These are phyloP conservation scores for Tamandua tetradactyla DNA, from an alignment of 2,797 vertebrate genomes.

Conservation along the genomic window DNA sequence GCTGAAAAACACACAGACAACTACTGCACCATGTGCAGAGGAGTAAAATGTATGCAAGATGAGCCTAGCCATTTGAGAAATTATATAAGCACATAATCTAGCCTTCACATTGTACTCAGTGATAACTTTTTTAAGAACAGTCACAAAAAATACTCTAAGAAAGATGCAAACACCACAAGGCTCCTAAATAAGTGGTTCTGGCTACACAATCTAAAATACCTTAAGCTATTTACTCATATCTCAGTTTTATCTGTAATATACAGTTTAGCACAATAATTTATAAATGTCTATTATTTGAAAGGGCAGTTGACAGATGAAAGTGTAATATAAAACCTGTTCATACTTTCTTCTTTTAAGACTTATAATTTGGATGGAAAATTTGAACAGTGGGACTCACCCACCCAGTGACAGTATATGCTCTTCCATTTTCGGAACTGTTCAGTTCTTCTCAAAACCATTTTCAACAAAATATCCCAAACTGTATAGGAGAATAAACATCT, in stretches of 20 bases:
- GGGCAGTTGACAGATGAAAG: background rate
- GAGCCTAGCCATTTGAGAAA: background rate
- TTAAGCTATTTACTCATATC: background rate
- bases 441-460: conserved; percentile 9
- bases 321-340: background rate
- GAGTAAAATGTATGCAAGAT: conserved; percentile 23
- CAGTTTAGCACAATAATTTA: background rate
- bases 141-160: background rate
- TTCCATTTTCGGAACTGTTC: conserved; percentile 12
- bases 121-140: background rate
- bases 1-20: conserved; percentile 34
- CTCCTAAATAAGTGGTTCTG: background rate
- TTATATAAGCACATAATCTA: background rate
- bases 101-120: background rate
- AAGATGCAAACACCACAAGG: background rate
- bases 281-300: background rate
- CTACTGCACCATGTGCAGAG: background rate
- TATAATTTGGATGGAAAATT: background rate
- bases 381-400: background rate
- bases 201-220: background rate
- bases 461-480: background rate
- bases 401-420: background rate
- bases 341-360: conserved; percentile 11
- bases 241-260: background rate
- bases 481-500: conserved; percentile 5